Conservation (phyloP, 2,888 invertebrate species). For the Branchellion lobata region DNA sequence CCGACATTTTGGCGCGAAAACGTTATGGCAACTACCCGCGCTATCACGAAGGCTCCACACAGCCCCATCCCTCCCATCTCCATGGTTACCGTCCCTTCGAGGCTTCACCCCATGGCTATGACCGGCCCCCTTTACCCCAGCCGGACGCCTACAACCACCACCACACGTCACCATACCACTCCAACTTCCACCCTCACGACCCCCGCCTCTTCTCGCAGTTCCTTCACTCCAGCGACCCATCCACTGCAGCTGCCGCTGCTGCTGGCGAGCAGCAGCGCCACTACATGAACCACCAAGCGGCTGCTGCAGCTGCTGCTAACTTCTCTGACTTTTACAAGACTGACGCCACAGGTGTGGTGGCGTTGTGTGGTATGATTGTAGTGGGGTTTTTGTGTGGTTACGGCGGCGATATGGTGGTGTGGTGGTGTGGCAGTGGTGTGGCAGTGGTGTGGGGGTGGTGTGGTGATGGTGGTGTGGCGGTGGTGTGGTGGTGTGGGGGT, state of each 20-base stretch:
- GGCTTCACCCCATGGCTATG: constrained; percentile 24
- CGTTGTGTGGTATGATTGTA: too few relatives aligned
- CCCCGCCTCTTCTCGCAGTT: constrained; percentile 32
- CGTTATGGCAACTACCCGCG: constrained; percentile 13
- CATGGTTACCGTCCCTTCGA: constrained; percentile 36
- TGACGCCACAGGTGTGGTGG: not conserved
- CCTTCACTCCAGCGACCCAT: constrained; percentile 25
- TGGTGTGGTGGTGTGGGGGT: too few relatives aligned
- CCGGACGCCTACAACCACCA: not conserved
- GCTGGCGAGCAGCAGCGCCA: constrained; percentile 23
- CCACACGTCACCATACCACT: constrained; percentile 19
- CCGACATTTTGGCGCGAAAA: not conserved
- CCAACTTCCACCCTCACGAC: constrained; percentile 31
- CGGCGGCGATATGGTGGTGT: too few relatives aligned
- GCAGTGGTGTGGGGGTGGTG: too few relatives aligned
- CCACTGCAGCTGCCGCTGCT: too few relatives aligned
- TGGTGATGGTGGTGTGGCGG: too few relatives aligned
- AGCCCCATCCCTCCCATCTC: not conserved
- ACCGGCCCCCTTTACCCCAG: constrained; percentile 10
- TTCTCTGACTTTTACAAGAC: constrained; percentile 32
- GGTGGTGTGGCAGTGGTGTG: too few relatives aligned
- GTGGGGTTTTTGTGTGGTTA: too few relatives aligned
- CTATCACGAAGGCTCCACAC: not conserved
- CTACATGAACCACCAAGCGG: constrained; percentile 31
- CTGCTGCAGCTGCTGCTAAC: not conserved